Conservation (phyloP, 1,140 invertebrate species). For the Drosophila ironensis region DNA sequence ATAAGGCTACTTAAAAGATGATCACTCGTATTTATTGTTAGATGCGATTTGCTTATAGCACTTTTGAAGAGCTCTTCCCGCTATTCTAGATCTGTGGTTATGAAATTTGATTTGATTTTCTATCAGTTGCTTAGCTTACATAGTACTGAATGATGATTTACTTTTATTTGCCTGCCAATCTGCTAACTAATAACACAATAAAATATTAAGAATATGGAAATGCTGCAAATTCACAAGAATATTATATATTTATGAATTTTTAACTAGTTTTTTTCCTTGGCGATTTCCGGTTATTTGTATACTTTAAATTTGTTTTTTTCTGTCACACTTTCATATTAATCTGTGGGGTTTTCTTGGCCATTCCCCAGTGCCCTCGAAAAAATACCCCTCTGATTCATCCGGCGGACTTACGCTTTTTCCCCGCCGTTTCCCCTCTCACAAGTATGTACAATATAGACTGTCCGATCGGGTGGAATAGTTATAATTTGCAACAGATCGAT, state of each 20-base stretch:
- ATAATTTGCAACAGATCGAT: too few species aligned
- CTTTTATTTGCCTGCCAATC: background rate
- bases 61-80: too few species aligned
- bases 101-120: too few species aligned
- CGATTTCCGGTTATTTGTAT: background rate
- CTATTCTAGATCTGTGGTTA: too few species aligned
- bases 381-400: slow-evolving; percentile 8
- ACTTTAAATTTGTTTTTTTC: background rate
- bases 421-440: too few species aligned
- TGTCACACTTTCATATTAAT: background rate
- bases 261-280: too few species aligned
- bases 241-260: too few species aligned
- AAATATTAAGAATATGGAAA: too few species aligned
- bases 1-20: background rate
- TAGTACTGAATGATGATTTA: background rate
- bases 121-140: too few species aligned
- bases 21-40: background rate
- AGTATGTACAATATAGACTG: too few species aligned
- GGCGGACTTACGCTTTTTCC: background rate
- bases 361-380: background rate
- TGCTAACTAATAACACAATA: too few species aligned
- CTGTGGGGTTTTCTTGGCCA: slow-evolving; percentile 6
- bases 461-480: too few species aligned
- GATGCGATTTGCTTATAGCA: background rate
- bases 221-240: background rate